These are phyloP conservation scores for Cremastinae sp. DNA, from an alignment of 2,888 invertebrate genomes.

Conservation along the genomic window DNA sequence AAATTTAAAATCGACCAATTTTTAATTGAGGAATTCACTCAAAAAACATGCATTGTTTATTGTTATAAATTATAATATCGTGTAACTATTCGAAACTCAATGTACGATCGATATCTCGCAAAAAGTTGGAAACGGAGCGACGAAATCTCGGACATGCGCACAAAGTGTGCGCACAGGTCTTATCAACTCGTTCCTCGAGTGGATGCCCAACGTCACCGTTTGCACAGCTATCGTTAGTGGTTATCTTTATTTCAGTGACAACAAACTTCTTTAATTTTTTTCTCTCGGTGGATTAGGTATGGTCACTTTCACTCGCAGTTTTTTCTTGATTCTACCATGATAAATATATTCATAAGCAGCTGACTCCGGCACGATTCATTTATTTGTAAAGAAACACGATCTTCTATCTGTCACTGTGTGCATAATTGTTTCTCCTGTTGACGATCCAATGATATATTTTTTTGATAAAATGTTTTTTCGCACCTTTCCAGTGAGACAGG, in stretches of 20 bases:
- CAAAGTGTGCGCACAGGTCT: neutral
- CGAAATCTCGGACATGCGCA: constrained; percentile 49
- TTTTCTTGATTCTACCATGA: neutral
- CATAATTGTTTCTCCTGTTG: constrained; percentile 2
- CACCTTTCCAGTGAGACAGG: neutral
- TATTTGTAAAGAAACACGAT: neutral
- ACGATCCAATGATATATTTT: neutral
- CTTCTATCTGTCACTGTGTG: constrained; percentile 11
- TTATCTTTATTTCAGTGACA: constrained; percentile 45
- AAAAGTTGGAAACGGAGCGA: neutral
- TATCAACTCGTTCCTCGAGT: constrained; percentile 34
- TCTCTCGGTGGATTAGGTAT: constrained; percentile 47
- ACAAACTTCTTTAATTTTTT: constrained; percentile 27
- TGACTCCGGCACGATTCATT: neutral
- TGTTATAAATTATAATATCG: too few relatives aligned
- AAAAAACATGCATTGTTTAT: too few relatives aligned
- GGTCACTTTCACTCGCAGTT: constrained; percentile 7
- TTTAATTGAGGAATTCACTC: too few relatives aligned
- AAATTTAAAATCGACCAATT: too few relatives aligned
- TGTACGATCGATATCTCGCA: constrained; percentile 65
- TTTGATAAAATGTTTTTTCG: neutral
- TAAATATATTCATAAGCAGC: neutral
- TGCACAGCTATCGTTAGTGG: constrained; percentile 25
- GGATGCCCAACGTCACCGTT: constrained; percentile 28
- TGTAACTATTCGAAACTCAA: too few relatives aligned